A percentile compares a stretch with the other conserved stretches of the same genome.
Evolutionary conservation across 2,113 vertebrate species (phyloP).

Genomic region (Mugil cephalus): DNA sequence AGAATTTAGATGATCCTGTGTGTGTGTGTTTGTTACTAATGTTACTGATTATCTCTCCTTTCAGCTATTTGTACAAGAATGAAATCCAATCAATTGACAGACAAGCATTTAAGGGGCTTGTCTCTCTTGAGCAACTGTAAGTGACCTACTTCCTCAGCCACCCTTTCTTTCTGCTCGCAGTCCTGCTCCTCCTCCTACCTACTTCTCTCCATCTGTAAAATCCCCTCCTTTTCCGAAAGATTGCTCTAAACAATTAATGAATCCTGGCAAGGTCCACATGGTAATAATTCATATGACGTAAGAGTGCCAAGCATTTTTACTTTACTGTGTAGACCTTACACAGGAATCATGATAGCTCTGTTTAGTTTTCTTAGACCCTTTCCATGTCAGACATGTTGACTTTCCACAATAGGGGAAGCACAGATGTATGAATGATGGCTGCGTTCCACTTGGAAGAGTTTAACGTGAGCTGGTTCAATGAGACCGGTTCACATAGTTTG

Average conservation of each 20-base stretch:
- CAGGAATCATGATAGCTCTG: conserved; percentile 34
- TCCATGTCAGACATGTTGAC: too few species aligned
- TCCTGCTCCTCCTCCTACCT: conserved; percentile 63
- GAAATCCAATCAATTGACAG: conserved; percentile 99
- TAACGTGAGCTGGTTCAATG: too few species aligned
- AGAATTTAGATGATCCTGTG: conserved; percentile 61
- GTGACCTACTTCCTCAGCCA: conserved; percentile 84
- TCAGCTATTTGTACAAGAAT: conserved; percentile 99
- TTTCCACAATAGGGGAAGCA: too few species aligned
- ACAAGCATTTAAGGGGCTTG: conserved; percentile 99
- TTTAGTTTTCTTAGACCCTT: background rate
- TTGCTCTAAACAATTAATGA: conserved; percentile 23
- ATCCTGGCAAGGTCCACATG: conserved; percentile 40
- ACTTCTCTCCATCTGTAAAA: conserved; percentile 36
- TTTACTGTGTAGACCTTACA: conserved; percentile 45
- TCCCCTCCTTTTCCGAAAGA: conserved; percentile 14
- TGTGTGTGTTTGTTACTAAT: conserved; percentile 88
- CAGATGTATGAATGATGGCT: too few species aligned
- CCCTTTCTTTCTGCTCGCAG: conserved; percentile 66
- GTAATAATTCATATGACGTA: conserved; percentile 4
- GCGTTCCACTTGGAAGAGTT: too few species aligned
- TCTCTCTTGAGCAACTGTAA: conserved; percentile 99
- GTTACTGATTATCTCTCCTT: conserved; percentile 93
- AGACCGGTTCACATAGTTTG: too few species aligned
- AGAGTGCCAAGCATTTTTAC: conserved; percentile 4